Base-by-base conservation (phyloP, 1,140 invertebrate species). In the Chionoecetes opilio region DNA sequence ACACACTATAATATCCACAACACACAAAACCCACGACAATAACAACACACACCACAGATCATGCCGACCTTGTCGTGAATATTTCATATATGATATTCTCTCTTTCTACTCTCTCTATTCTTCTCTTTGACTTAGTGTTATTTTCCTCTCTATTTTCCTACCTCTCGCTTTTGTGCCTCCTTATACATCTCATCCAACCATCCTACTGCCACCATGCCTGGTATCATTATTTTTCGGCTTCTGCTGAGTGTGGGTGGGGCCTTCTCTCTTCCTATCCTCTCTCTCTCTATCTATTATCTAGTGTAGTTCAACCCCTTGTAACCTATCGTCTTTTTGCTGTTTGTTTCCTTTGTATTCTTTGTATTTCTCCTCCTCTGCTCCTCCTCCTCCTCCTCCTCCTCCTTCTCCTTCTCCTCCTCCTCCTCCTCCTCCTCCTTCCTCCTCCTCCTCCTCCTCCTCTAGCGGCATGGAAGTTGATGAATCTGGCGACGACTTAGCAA, bases 351-450 rank as follows among this genome's bases (percentile, higher is more conserved):
- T 9, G 11, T 53, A 38, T n/a, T 90, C 88, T 90, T 38, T 46
- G 0, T 90, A 37, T 46, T 29, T 46, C 35, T 41, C 87, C 41
- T n/a, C n/a, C 35, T 89, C 87, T 38, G 6, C n/a, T n/a, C n/a
- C 87, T 89, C 35, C n/a, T 37, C 41, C 87, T 89, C 35, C 41
- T 37, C n/a, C 87, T 38, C 29, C 21, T 26, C 21, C 84, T 86
- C 84, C 21, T 26, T 86, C 84, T 86, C 84, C 21, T 21, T 34
- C 85, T 87, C 85, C 34, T 1, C 26, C 14, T 38, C 85, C 34
- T 32, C 34, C 9, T 37, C 85, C 26, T 32, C 34, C 85, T 37
- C 85, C 34, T n/a, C 34, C 85, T 34, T n/a, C 37, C 82, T 34
- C 31, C 21, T 38, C n/a, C 85, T 38, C n/a, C 21, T 75, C 63